Evolutionary conservation across 2,113 vertebrate genomes (phyloP), one percentile per base, ranked within the genome.

Genomic region (Python bivittatus): DNA sequence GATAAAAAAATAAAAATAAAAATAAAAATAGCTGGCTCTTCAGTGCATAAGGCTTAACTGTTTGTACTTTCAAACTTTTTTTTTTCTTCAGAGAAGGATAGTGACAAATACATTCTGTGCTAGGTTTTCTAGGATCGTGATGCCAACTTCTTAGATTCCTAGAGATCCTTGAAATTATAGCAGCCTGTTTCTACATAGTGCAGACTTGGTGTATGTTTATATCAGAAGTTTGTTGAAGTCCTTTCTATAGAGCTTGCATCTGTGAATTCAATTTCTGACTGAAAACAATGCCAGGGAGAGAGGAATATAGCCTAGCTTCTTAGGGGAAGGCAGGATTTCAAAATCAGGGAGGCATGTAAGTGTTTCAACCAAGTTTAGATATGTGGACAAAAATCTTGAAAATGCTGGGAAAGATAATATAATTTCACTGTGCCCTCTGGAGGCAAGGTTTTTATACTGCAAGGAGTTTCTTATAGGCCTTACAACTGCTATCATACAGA

Each of bases 361-460:
- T 72, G 29, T 48, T 53, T 6, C 15, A 64, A 29, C 29, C 60
- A 64, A 64, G 8, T 72, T n/a, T 53, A 17, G 42, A 42, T 91
- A 87, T 68, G 42, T 91, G 10, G 33, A 94, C 92, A 95, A 90
- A 86, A 93, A 68, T 83, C 44, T 60, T 25, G 58, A 44, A 60
- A 25, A 29, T 23, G 6, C 27, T 64, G 7, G 58, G 38, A 38
- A 91, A 95, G 92, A 27, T 27, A 25, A 42, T 84, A 61, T 91
- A 48, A 48, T 48, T 48, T 3, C 7, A 25, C 42, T 33, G 1
- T 83, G 95, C 94, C 85, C 64, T 58, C 53, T 88, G 38, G 56
- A 61, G 87, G 72, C 72, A 53, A 15, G 92, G 92, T 84, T 83
- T 95, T 89, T 42, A 93, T 27, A 54, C 38, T 90, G 12, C 38